Percentiles rank a stretch among this genome's conserved stretches.
Conservation (phyloP, 2,888 invertebrate genomes). For the Phaonia tiefii region DNA sequence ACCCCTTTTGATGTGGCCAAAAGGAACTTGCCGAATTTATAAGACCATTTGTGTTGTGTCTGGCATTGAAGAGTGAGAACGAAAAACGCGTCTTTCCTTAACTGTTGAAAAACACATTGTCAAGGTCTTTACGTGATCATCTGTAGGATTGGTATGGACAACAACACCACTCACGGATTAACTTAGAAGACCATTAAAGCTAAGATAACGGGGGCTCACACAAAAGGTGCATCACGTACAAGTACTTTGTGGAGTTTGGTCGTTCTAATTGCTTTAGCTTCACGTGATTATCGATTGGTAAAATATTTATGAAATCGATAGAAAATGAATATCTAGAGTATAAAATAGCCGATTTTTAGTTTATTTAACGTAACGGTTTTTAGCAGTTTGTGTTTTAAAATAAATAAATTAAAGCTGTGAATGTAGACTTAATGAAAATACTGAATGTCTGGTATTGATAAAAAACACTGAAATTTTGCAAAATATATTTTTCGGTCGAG, state of each 20-base stretch:
- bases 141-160: background rate
- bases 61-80: slow-evolving; percentile 7
- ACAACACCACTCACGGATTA: background rate
- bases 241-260: slow-evolving; percentile 72
- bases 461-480: no score
- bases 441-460: no score
- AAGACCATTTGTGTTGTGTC: background rate
- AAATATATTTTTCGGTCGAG: no score
- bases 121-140: slow-evolving; percentile 18
- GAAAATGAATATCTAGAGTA: background rate
- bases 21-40: background rate
- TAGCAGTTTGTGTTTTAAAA: background rate
- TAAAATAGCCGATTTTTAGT: background rate
- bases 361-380: background rate
- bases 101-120: slow-evolving; percentile 20
- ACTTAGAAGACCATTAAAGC: background rate
- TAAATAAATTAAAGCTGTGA: no score
- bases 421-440: no score
- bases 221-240: slow-evolving; percentile 75
- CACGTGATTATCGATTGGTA: slow-evolving; percentile 22
- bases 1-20: background rate
- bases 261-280: slow-evolving; percentile 59
- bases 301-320: background rate
- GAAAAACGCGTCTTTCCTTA: background rate
- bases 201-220: background rate